A percentile compares a stretch with the other conserved stretches of the same genome.
phyloP scores from a whole-genome alignment of 37 sponge, comb jelly and placozoan genomes.

The Haliclona indistincta region DNA sequence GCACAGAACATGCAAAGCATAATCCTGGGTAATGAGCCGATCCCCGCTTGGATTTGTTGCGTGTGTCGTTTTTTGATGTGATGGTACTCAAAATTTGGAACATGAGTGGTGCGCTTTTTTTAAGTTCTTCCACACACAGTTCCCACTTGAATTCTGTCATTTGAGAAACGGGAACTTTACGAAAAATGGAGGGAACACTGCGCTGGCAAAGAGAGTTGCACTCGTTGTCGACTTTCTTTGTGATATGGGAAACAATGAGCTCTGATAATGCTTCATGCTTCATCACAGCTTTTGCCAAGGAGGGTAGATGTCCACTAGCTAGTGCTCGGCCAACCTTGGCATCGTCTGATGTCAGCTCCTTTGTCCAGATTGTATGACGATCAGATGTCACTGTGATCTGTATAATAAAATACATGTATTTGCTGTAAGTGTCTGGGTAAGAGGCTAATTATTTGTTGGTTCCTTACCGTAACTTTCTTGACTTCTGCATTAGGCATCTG shows the following conservation, averaged over 20 bases:
- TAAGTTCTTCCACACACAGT: too few species aligned
- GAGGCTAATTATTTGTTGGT: too few species aligned
- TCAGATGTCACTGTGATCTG: too few species aligned
- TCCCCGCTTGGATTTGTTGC: not conserved
- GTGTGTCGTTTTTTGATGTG: not conserved
- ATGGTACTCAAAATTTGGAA: too few species aligned
- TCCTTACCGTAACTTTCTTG: too few species aligned
- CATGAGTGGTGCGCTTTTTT: slow-evolving; percentile 8
- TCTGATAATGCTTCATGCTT: not conserved
- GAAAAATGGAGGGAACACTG: not conserved
- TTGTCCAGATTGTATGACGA: too few species aligned
- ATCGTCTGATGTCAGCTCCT: too few species aligned
- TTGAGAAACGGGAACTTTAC: not conserved
- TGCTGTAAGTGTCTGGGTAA: too few species aligned
- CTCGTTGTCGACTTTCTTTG: not conserved
- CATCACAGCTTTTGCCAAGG: not conserved
- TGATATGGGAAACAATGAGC: not conserved
- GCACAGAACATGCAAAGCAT: slow-evolving; percentile 2
- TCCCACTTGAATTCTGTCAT: not conserved
- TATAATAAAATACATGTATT: too few species aligned
- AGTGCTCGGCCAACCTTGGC: slow-evolving; percentile 22
- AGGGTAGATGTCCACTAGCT: slow-evolving; percentile 3
- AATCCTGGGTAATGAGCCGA: not conserved
- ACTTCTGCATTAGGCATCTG: too few species aligned
- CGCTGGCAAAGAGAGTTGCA: not conserved